Conservation (phyloP, 1,140 invertebrate species). For the Penaeus chinensis region DNA sequence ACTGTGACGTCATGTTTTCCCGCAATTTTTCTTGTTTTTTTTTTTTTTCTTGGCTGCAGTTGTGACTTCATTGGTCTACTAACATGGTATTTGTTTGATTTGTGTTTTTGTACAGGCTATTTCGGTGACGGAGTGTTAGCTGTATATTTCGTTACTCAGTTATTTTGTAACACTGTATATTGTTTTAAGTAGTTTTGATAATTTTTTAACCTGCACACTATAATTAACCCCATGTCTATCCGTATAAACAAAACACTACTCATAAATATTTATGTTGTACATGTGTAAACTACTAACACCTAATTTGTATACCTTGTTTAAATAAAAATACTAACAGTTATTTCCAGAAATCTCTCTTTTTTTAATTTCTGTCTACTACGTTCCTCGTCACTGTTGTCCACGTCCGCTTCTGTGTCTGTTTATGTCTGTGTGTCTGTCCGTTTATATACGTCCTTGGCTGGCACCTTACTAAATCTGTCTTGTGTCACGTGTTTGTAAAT, state of each 20-base stretch:
- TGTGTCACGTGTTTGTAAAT: neutral
- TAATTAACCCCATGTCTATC: no score
- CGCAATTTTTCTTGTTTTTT: neutral
- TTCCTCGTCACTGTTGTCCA: neutral
- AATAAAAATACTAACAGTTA: no score
- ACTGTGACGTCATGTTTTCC: neutral
- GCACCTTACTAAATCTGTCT: no score
- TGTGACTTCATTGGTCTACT: neutral
- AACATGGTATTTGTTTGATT: neutral
- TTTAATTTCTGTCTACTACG: no score
- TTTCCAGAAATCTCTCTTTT: no score
- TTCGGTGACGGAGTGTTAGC: conserved; percentile 10
- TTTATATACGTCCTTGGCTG: neutral
- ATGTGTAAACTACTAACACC: no score
- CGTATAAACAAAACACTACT: no score
- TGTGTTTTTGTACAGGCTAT: conserved; percentile 10
- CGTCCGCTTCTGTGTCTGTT: conserved; percentile 12
- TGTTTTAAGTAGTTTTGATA: no score
- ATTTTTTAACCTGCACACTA: no score
- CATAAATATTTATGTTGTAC: no score
- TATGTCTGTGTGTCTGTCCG: conserved; percentile 11
- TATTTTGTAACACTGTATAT: neutral
- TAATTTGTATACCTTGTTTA: no score
- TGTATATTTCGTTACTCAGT: conserved; percentile 1
- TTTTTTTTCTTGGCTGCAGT: neutral